These are phyloP conservation scores for Labia minor DNA, from an alignment of 2,888 invertebrate species.

Conservation along the genomic window DNA sequence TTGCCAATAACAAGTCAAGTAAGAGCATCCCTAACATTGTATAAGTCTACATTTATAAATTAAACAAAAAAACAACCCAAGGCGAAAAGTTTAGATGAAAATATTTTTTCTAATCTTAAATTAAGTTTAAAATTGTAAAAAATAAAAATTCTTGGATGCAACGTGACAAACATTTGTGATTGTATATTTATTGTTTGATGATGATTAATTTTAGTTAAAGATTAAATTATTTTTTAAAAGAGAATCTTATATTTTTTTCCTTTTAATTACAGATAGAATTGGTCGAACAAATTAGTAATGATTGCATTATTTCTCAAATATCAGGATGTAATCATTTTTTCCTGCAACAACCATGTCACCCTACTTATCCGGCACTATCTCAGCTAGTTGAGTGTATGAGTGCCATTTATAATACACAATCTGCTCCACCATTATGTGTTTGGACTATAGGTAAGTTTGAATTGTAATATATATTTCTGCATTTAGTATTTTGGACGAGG, in stretches of 20 bases:
- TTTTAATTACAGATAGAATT: slow-evolving; percentile 66
- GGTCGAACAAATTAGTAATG: slow-evolving; percentile 85
- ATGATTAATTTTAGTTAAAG: no score
- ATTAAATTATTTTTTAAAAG: neutral
- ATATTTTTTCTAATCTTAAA: no score
- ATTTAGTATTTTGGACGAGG: no score
- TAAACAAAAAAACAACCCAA: no score
- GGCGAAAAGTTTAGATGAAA: no score
- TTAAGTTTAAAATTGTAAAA: no score
- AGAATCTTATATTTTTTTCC: slow-evolving; percentile 27
- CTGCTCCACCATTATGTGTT: slow-evolving; percentile 68
- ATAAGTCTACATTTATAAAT: no score
- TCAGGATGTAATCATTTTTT: slow-evolving; percentile 83
- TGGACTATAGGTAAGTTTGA: slow-evolving; percentile 57
- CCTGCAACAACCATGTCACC: slow-evolving; percentile 91
- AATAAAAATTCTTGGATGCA: no score
- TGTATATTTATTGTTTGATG: no score
- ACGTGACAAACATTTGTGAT: no score
- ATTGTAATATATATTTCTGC: neutral
- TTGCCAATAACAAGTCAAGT: neutral
- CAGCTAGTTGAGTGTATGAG: slow-evolving; percentile 73
- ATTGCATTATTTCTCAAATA: slow-evolving; percentile 79
- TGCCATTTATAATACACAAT: slow-evolving; percentile 63
- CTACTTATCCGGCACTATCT: slow-evolving; percentile 75
- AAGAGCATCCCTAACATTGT: no score